Percentiles rank a stretch among this genome's conserved stretches.
Evolutionary conservation across 1,140 invertebrate species (phyloP).

Genomic region (Nephila pilipes): DNA sequence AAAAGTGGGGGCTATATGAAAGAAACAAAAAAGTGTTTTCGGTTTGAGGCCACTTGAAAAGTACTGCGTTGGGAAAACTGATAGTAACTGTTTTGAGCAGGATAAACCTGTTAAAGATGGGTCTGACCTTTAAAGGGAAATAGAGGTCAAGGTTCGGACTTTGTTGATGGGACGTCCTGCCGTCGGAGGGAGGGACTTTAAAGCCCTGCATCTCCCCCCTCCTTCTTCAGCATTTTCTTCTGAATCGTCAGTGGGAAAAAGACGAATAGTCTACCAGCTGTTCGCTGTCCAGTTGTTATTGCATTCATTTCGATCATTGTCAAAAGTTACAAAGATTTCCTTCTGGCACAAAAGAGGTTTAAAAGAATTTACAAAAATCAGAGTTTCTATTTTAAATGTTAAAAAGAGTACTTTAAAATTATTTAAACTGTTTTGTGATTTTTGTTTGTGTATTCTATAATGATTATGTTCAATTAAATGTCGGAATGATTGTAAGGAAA

Average conservation of each 20-base stretch:
- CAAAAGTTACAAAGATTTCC: neutral
- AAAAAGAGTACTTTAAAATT: too few relatives aligned
- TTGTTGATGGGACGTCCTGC: constrained; percentile 12
- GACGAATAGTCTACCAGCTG: neutral
- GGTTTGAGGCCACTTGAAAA: constrained; percentile 26
- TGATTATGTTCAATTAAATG: too few relatives aligned
- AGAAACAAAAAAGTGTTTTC: constrained; percentile 43
- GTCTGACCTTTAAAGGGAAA: constrained; percentile 59
- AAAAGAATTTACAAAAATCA: neutral
- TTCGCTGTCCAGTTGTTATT: neutral
- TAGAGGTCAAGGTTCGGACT: constrained; percentile 66
- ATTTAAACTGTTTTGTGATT: too few relatives aligned
- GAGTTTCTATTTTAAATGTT: too few relatives aligned
- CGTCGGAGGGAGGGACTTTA: neutral
- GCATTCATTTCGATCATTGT: neutral
- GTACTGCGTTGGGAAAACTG: constrained; percentile 47
- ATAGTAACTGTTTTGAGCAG: constrained; percentile 69
- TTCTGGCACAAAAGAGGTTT: neutral
- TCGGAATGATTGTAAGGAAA: too few relatives aligned
- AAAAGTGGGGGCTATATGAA: constrained; percentile 18
- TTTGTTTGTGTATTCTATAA: too few relatives aligned
- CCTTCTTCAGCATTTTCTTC: neutral
- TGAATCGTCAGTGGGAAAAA: neutral
- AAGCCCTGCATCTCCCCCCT: neutral
- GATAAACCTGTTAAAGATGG: constrained; percentile 71